Evolutionary conservation across 2,888 invertebrate genomes (phyloP).

Genomic region (Nudaria mundana): DNA sequence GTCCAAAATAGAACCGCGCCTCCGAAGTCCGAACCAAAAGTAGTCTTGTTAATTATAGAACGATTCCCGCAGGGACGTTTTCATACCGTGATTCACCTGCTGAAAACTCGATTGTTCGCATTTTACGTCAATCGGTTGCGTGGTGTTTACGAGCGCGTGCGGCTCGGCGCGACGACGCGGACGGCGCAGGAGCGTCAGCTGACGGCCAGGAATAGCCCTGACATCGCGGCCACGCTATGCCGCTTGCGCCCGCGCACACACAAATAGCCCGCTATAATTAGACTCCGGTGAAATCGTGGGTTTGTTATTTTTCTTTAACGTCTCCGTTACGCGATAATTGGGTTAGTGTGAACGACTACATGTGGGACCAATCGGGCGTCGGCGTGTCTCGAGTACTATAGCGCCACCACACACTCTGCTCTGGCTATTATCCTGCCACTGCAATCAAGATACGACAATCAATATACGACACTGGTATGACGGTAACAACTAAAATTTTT

Average conservation of each 20-base stretch:
- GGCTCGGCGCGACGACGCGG: too few relatives aligned
- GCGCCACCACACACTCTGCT: constrained; percentile 40
- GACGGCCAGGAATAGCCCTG: constrained; percentile 80
- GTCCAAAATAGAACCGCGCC: constrained; percentile 75
- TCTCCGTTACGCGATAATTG: constrained; percentile 80
- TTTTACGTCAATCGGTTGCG: constrained; percentile 78
- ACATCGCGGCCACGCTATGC: constrained; percentile 79
- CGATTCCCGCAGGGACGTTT: constrained; percentile 72
- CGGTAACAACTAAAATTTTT: too few relatives aligned
- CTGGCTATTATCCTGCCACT: constrained; percentile 58
- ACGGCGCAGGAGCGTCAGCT: constrained; percentile 73
- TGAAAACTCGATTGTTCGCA: constrained; percentile 79
- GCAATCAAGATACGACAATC: too few relatives aligned
- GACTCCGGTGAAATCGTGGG: constrained; percentile 80
- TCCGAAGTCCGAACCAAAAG: constrained; percentile 78
- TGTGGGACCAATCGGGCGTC: constrained; percentile 77
- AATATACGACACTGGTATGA: too few relatives aligned
- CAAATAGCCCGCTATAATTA: constrained; percentile 80
- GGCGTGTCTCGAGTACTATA: constrained; percentile 70
- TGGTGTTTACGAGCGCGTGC: constrained; percentile 71
- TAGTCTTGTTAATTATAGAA: constrained; percentile 77
- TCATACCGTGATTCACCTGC: constrained; percentile 78
- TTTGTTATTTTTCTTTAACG: constrained; percentile 82
- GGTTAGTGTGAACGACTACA: constrained; percentile 73
- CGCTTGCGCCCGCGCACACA: constrained; percentile 77